phyloP scores from a whole-genome alignment of 2,888 invertebrate species.

The Ormyrus rosae region DNA sequence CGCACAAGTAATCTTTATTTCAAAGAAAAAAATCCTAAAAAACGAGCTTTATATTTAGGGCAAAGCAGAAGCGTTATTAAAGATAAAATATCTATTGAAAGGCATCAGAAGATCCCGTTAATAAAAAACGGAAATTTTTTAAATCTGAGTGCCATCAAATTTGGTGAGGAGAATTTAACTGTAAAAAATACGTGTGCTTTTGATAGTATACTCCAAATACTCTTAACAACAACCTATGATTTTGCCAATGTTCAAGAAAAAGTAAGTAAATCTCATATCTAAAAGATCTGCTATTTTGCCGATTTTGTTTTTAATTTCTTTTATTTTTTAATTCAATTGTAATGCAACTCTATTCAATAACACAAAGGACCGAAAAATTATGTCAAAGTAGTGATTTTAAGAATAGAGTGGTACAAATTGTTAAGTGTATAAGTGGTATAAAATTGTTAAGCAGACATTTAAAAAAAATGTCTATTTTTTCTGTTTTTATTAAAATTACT shows the following conservation, averaged over 20 bases:
- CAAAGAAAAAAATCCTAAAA: not conserved
- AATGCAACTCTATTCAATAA: no score
- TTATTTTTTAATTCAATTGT: no score
- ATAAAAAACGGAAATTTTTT: not conserved
- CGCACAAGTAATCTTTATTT: no score
- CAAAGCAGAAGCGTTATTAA: not conserved
- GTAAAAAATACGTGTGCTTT: not conserved
- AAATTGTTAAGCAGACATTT: no score
- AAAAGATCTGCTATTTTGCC: no score
- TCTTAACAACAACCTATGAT: not conserved
- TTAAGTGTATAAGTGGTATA: no score
- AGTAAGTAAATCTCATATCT: not conserved
- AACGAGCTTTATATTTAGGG: not conserved
- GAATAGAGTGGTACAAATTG: no score
- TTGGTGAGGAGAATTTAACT: not conserved
- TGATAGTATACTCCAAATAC: not conserved
- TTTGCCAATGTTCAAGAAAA: not conserved
- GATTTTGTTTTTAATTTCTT: no score
- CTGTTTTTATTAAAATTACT: no score
- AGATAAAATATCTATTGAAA: not conserved
- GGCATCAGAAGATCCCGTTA: not conserved
- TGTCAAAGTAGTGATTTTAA: no score
- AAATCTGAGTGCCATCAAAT: not conserved
- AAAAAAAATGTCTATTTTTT: no score
- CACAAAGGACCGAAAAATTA: no score